phyloP scores from a whole-genome alignment of 2,888 invertebrate genomes.

The Diarsia brunnea region DNA sequence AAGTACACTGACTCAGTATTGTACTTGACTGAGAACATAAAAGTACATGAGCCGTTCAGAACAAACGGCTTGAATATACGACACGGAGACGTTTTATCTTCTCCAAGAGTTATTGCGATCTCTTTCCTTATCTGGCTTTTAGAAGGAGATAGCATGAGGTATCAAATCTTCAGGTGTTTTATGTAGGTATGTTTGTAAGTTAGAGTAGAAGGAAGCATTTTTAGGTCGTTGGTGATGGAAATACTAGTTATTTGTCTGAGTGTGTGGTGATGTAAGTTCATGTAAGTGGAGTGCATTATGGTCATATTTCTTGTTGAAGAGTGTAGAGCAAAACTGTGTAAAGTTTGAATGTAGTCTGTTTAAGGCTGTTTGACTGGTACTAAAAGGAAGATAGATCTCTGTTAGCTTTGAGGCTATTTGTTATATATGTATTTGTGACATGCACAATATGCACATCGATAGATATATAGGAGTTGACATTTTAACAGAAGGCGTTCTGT shows the following conservation, averaged over 20 bases:
- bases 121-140: constrained; percentile 54
- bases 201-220: constrained; percentile 58
- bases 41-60: constrained; percentile 70
- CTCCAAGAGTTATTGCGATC: constrained; percentile 59
- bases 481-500: not conserved
- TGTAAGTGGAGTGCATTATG: constrained; percentile 34
- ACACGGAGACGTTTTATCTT: constrained; percentile 66
- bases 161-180: constrained; percentile 64
- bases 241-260: constrained; percentile 49
- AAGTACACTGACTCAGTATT: constrained; percentile 59
- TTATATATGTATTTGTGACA: not conserved
- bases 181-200: constrained; percentile 53
- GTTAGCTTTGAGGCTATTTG: not conserved
- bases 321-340: constrained; percentile 5
- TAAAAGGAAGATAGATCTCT: not conserved
- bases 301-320: constrained; percentile 32
- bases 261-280: constrained; percentile 38
- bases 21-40: constrained; percentile 69
- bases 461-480: not conserved
- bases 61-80: constrained; percentile 68
- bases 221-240: constrained; percentile 57
- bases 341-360: constrained; percentile 2
- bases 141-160: constrained; percentile 48
- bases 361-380: not conserved
- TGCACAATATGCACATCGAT: not conserved